These are phyloP conservation scores for Piezodorus guildinii DNA, from an alignment of 1,140 invertebrate genomes.

Conservation along the genomic window DNA sequence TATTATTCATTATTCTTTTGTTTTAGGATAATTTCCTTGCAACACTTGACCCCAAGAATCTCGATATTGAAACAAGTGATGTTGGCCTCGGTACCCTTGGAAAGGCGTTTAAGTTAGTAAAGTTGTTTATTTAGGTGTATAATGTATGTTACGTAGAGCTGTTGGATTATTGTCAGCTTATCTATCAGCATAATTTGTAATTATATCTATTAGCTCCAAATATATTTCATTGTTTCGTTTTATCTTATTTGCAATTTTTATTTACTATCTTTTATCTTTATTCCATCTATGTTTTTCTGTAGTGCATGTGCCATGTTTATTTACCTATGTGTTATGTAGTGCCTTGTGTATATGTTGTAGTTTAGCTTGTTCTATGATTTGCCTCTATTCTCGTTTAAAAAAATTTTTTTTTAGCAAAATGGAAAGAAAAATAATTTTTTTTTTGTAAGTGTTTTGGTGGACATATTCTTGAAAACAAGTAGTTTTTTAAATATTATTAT, in stretches of 20 bases:
- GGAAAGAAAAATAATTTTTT: too few relatives aligned
- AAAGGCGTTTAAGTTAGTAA: slow-evolving; percentile 60
- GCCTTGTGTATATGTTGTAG: too few relatives aligned
- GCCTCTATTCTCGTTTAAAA: too few relatives aligned
- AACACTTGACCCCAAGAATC: slow-evolving; percentile 58
- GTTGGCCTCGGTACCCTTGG: slow-evolving; percentile 69
- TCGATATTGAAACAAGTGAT: slow-evolving; percentile 76
- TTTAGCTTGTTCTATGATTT: too few relatives aligned
- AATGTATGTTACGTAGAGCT: background rate
- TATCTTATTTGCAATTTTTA: slow-evolving; percentile 11
- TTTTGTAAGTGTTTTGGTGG: too few relatives aligned
- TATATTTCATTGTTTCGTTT: slow-evolving; percentile 14
- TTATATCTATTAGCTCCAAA: slow-evolving; percentile 4
- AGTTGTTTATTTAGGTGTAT: slow-evolving; percentile 13
- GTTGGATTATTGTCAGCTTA: too few relatives aligned
- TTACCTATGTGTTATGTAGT: too few relatives aligned
- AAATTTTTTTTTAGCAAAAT: too few relatives aligned
- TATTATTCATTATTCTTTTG: slow-evolving; percentile 1
- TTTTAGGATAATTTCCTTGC: slow-evolving; percentile 64
- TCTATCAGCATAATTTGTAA: too few relatives aligned
- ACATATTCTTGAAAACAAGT: too few relatives aligned
- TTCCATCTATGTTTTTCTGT: slow-evolving; percentile 10
- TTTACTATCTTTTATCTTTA: slow-evolving; percentile 24
- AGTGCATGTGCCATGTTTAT: too few relatives aligned
- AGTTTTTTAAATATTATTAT: too few relatives aligned